A percentile compares a stretch with the other conserved stretches of the same genome.
Evolutionary conservation across 2,888 invertebrate genomes (phyloP).

Genomic region (Eupithecia subfuscata): DNA sequence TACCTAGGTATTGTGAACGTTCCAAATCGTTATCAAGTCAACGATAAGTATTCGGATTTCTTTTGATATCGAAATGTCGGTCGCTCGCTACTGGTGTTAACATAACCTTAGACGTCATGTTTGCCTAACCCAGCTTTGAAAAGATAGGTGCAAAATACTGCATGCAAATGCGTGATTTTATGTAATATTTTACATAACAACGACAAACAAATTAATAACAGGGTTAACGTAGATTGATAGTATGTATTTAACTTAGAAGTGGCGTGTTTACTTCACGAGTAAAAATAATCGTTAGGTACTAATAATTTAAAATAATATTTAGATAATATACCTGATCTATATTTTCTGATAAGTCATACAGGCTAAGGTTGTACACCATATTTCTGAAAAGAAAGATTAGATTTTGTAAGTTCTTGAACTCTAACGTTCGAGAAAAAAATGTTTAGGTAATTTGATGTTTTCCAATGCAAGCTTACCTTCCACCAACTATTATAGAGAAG

Average conservation of each 20-base stretch:
- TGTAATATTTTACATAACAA: conserved; percentile 26
- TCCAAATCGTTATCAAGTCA: conserved; percentile 41
- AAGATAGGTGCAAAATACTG: conserved; percentile 36
- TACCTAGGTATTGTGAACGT: conserved; percentile 27
- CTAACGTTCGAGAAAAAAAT: background rate
- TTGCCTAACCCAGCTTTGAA: conserved; percentile 37
- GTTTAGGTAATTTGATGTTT: background rate
- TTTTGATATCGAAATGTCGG: conserved; percentile 24
- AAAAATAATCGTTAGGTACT: background rate
- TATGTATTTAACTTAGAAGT: conserved; percentile 4
- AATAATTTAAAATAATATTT: background rate
- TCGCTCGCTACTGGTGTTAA: conserved; percentile 29
- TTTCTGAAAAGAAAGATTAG: conserved; percentile 86
- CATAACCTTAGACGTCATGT: conserved; percentile 27
- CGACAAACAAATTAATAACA: conserved; percentile 11
- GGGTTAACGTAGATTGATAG: conserved; percentile 5
- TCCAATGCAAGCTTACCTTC: conserved; percentile 85
- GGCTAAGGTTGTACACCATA: conserved; percentile 95
- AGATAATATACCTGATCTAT: conserved; percentile 85
- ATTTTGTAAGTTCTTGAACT: background rate
- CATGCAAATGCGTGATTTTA: conserved; percentile 30
- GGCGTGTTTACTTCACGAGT: background rate
- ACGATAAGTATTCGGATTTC: conserved; percentile 34
- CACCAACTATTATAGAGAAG: conserved; percentile 93
- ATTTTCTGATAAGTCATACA: conserved; percentile 91